These are phyloP conservation scores for Cryptoprocta ferox DNA, from an alignment of 2,797 vertebrate species.

Conservation along the genomic window DNA sequence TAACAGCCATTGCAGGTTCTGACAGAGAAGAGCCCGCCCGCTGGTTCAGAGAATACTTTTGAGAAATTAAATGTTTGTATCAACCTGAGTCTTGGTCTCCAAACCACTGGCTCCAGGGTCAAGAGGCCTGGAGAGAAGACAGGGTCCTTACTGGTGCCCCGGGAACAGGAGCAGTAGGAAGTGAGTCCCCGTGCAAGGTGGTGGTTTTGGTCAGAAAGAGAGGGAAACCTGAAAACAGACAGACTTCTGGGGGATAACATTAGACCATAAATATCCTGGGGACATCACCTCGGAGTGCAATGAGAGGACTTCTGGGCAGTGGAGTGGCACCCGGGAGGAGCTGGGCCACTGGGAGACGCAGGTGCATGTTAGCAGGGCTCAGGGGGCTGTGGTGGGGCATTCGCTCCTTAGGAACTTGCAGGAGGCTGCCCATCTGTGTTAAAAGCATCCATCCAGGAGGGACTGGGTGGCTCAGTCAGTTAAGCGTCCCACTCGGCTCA, in stretches of 20 bases:
- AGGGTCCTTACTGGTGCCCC: neutral
- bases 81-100: neutral
- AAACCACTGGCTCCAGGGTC: neutral
- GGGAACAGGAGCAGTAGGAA: neutral
- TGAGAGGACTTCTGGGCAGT: neutral
- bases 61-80: constrained; percentile 32
- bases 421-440: neutral
- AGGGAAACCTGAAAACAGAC: neutral
- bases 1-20: neutral
- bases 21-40: neutral
- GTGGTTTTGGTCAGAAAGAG: neutral
- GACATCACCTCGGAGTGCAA: neutral
- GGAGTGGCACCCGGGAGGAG: neutral
- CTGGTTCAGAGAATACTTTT: neutral
- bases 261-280: neutral
- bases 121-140: neutral
- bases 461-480: too few species aligned
- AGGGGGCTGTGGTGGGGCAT: neutral
- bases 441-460: neutral
- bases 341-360: neutral
- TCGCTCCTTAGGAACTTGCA: neutral
- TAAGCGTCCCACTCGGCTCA: too few species aligned
- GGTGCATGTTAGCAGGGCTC: neutral
- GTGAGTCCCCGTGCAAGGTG: neutral
- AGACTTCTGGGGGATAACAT: neutral